Conservation (phyloP, 30 jellyfish, hydroid and myxozoan species). For the Haliclystus octoradiatus region DNA sequence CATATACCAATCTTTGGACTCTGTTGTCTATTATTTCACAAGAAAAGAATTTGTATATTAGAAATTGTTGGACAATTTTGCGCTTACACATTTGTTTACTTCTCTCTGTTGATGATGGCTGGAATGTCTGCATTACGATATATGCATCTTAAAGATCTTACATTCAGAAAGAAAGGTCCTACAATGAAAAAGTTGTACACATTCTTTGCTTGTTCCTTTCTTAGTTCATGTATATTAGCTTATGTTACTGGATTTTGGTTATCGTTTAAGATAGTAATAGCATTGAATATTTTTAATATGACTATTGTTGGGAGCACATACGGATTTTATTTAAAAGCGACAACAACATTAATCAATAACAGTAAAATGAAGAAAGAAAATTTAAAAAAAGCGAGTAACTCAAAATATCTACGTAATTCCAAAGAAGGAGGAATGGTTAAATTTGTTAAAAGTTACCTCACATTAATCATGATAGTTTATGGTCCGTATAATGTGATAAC, state of each 20-base stretch:
- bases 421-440: background rate
- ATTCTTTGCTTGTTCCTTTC: background rate
- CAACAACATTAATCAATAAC: background rate
- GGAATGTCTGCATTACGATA: background rate
- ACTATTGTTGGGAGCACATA: background rate
- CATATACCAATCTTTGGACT: background rate
- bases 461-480: background rate
- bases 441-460: background rate
- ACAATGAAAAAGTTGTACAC: background rate
- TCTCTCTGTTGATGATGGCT: background rate
- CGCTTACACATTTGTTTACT: background rate
- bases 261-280: background rate
- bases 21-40: background rate
- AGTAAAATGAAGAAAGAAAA: background rate
- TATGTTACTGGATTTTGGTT: background rate
- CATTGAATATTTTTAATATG: too few species aligned
- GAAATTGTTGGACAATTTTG: background rate
- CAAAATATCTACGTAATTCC: background rate
- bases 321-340: background rate
- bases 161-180: background rate
- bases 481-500: background rate
- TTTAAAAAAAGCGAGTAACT: too few species aligned
- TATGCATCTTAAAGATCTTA: background rate
- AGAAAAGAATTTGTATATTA: background rate
- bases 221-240: background rate